Evolutionary conservation across 1,140 invertebrate species (phyloP).

Genomic region (Drosophila subobscura): DNA sequence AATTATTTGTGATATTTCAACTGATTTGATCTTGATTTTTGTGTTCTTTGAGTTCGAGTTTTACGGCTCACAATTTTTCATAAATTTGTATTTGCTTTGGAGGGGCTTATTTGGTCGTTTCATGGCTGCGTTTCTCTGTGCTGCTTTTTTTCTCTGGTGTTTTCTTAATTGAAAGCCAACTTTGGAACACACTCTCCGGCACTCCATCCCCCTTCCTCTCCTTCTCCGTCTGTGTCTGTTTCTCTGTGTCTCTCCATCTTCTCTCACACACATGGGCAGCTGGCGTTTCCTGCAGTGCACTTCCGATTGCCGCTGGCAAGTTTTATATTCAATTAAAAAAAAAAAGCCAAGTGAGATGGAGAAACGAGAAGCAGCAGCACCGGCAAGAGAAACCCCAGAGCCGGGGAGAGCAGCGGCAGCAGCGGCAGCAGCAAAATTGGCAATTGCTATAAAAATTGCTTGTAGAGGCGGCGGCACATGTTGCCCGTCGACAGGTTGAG

Average conservation of each 20-base stretch:
- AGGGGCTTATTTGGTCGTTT: slow-evolving; percentile 14
- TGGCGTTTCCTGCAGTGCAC: slow-evolving; percentile 76
- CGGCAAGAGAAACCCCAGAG: neutral
- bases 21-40: neutral
- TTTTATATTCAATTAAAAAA: slow-evolving; percentile 81
- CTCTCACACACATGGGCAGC: slow-evolving; percentile 57
- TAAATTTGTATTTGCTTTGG: slow-evolving; percentile 47
- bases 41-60: neutral
- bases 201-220: too few relatives aligned
- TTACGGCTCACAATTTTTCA: slow-evolving; percentile 40
- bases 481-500: slow-evolving; percentile 54
- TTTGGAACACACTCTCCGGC: slow-evolving; percentile 29
- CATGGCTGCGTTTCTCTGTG: slow-evolving; percentile 6
- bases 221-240: neutral
- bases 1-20: neutral
- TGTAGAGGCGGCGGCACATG: slow-evolving; percentile 69
- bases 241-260: slow-evolving; percentile 15
- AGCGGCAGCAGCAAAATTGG: slow-evolving; percentile 60
- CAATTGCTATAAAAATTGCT: slow-evolving; percentile 78
- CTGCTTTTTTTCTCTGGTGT: slow-evolving; percentile 45
- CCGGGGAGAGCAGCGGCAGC: slow-evolving; percentile 10
- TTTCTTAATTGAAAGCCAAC: slow-evolving; percentile 80
- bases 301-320: slow-evolving; percentile 79
- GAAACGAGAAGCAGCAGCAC: slow-evolving; percentile 8
- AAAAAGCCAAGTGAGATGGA: slow-evolving; percentile 37